Conservation (phyloP, 2,797 vertebrate species). For the Coilia nasus region DNA sequence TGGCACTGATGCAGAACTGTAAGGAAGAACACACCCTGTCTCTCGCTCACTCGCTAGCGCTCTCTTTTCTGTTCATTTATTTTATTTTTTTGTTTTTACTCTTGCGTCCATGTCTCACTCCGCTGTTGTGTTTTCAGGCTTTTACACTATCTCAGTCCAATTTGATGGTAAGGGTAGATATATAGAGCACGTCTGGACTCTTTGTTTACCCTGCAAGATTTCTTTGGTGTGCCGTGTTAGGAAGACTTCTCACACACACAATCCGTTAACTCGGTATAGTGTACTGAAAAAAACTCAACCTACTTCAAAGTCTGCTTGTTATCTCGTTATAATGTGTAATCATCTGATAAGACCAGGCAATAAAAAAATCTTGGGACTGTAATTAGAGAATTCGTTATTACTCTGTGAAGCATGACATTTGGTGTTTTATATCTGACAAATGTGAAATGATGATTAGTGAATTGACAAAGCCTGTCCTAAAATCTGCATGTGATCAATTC, state of each 20-base stretch:
- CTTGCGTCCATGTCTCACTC: neutral
- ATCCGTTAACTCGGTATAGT: neutral
- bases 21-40: conserved; percentile 29
- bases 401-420: neutral
- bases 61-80: conserved; percentile 12
- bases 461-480: neutral
- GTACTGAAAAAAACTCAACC: neutral
- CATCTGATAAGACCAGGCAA: conserved; percentile 7
- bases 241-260: conserved; percentile 20
- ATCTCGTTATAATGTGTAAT: conserved; percentile 21
- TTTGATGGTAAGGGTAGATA: conserved; percentile 38
- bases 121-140: conserved; percentile 25
- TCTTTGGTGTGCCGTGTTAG: conserved; percentile 27
- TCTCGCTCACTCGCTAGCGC: neutral
- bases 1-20: conserved; percentile 45
- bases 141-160: conserved; percentile 29
- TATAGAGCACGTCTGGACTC: conserved; percentile 23
- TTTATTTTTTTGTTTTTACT: neutral
- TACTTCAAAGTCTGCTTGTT: conserved; percentile 19
- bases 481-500: neutral
- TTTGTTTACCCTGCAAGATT: conserved; percentile 22
- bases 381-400: neutral
- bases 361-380: neutral
- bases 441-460: neutral
- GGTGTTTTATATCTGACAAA: neutral